Evolutionary conservation across 2,797 vertebrate species (phyloP).

Genomic region (Pseudopleuronectes americanus): DNA sequence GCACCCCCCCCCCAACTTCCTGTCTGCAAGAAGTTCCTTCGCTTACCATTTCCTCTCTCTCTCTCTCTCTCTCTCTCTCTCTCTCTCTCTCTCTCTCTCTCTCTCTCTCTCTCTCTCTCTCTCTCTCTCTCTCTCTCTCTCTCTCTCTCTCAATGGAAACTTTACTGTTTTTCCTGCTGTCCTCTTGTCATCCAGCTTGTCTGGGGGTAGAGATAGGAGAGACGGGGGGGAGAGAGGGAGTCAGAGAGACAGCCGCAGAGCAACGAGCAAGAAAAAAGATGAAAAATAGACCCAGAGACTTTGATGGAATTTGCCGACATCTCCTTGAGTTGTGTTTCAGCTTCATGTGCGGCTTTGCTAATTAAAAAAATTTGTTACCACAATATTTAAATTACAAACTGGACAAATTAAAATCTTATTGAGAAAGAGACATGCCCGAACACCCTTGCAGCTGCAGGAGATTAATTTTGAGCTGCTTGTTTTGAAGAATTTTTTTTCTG

Average conservation of each 20-base stretch:
- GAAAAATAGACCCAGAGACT: slow-evolving; percentile 22
- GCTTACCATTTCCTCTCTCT: slow-evolving; percentile 88
- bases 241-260: neutral
- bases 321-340: neutral
- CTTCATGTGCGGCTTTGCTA: neutral
- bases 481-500: slow-evolving; percentile 19
- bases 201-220: slow-evolving; percentile 65
- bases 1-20: slow-evolving; percentile 86
- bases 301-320: neutral
- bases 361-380: neutral
- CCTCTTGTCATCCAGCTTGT: slow-evolving; percentile 63
- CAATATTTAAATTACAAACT: neutral
- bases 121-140: slow-evolving; percentile 39
- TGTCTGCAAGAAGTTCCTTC: slow-evolving; percentile 92
- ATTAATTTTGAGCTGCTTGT: neutral
- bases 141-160: slow-evolving; percentile 76
- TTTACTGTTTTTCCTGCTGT: slow-evolving; percentile 62
- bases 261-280: slow-evolving; percentile 16
- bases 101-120: slow-evolving; percentile 51
- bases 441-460: neutral
- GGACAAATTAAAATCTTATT: neutral
- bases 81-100: slow-evolving; percentile 49
- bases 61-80: slow-evolving; percentile 42
- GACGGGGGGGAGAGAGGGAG: slow-evolving; percentile 11
- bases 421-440: neutral